Conservation (phyloP, 2,113 vertebrate genomes). For the Alouatta palliata region DNA sequence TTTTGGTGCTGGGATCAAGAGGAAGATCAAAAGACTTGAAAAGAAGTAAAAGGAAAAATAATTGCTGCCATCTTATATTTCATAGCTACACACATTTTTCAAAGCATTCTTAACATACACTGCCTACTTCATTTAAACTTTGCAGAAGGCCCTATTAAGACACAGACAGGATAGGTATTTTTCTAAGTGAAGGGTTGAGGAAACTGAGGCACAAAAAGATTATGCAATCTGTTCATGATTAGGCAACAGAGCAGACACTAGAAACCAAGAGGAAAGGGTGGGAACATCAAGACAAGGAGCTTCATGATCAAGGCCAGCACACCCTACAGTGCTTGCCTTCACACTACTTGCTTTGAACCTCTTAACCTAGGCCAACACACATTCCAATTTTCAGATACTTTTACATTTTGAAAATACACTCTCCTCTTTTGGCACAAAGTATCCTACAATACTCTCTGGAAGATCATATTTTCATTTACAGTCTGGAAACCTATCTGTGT, state of each 20-base stretch:
- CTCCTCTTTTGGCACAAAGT: background rate
- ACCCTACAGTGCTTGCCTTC: background rate
- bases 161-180: background rate
- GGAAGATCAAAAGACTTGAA: slow-evolving; percentile 20
- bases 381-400: background rate
- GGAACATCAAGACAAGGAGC: background rate
- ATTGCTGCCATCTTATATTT: background rate
- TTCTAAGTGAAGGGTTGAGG: background rate
- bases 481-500: slow-evolving; percentile 5
- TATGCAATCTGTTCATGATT: background rate
- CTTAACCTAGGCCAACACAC: background rate
- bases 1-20: background rate
- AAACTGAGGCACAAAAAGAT: background rate
- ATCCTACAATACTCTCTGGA: background rate
- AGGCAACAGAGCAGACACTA: background rate
- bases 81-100: background rate
- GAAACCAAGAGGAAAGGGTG: background rate
- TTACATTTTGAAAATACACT: background rate
- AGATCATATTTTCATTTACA: slow-evolving; percentile 29
- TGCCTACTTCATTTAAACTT: background rate
- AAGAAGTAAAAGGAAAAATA: slow-evolving; percentile 22
- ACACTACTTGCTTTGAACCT: background rate
- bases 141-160: background rate
- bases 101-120: background rate
- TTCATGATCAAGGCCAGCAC: background rate